Evolutionary conservation across 2,888 invertebrate genomes (phyloP).

Genomic region (Drosophila sordidula): DNA sequence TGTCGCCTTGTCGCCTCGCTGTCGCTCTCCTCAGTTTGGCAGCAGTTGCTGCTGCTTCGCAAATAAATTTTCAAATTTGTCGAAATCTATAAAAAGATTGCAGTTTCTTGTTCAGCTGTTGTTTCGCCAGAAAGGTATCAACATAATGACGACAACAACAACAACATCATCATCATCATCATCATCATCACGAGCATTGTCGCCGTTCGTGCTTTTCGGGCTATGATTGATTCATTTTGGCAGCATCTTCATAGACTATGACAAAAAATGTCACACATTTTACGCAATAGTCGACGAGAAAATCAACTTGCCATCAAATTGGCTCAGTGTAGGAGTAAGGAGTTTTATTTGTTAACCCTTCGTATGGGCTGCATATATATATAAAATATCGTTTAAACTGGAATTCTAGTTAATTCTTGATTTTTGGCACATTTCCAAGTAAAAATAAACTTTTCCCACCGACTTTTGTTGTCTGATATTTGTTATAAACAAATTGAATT

Average conservation of each 20-base stretch:
- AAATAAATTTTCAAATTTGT: constrained; percentile 74
- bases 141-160: constrained; percentile 70
- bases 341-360: too few species aligned
- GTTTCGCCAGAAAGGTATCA: constrained; percentile 62
- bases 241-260: constrained; percentile 36
- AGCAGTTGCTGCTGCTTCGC: constrained; percentile 70
- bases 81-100: constrained; percentile 82
- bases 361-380: too few species aligned
- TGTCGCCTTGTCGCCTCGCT: constrained; percentile 37
- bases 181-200: constrained; percentile 30
- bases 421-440: too few species aligned
- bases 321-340: not conserved
- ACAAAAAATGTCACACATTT: constrained; percentile 58
- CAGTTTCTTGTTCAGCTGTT: constrained; percentile 74
- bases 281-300: constrained; percentile 45
- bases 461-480: too few species aligned
- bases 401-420: too few species aligned
- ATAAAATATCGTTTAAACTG: too few species aligned
- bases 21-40: constrained; percentile 61
- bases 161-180: constrained; percentile 28
- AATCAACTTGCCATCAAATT: not conserved
- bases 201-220: constrained; percentile 42
- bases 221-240: constrained; percentile 75
- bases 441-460: too few species aligned
- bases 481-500: too few species aligned